Evolutionary conservation across 2,888 invertebrate species (phyloP), one percentile per base, ranked within the genome.

Genomic region (Oxycera nigricornis): DNA sequence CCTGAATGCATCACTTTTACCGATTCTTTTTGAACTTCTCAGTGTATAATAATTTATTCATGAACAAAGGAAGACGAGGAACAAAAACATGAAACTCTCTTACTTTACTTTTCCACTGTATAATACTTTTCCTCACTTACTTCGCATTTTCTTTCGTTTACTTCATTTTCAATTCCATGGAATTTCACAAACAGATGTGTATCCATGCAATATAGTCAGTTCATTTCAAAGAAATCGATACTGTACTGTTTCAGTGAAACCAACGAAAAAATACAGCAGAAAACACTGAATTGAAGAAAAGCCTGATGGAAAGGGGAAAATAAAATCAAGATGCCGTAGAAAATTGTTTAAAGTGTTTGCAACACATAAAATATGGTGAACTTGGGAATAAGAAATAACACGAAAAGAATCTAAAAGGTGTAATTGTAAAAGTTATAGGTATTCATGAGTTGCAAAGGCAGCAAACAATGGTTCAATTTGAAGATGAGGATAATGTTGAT

Each of bases 351-450:
- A 46, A 46, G 46, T 17, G 17, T 46, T 46, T 46, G 17, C 46
- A 46, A 46, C 46, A 46, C 11, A 46, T 46, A 46, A 46, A 46
- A 46, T 46, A 11, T 46, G 46, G 11, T 46, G n/a, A 46, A 46
- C 46, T 46, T 46, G 6, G 7, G 35, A 35, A 3, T 46, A 46
- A 14, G 11, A 46, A 35, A 35, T 7, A 35, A 7, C 11, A 35
- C 35, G 11, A 35, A 35, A 6, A 35, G 35, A 6, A 35, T 35
- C 35, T 14, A 46, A n/a, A 46, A 14, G 14, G 28, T 28, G 57
- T 57, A 57, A 57, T 57, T 57, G 24, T 28, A 57, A 57, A 28
- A 28, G 57, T 26, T 28, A 57, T 28, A 57, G 57, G 57, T 57
- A 14, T 57, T 57, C 28, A 57, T 57, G 55, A 2, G 22, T 3